Conservation (phyloP, 2,113 vertebrate species). For the Zosterops lateralis region DNA sequence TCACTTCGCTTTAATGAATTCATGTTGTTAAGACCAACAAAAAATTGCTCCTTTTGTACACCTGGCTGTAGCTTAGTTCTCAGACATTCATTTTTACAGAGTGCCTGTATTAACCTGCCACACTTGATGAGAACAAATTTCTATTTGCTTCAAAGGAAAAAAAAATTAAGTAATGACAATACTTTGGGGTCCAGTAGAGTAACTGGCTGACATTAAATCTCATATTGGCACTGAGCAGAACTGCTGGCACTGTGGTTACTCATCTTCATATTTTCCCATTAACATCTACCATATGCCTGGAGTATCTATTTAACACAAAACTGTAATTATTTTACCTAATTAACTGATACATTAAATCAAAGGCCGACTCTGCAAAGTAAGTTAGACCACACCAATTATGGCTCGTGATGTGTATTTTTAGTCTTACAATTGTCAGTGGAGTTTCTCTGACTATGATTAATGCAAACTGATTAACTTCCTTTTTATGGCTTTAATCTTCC, state of each 20-base stretch:
- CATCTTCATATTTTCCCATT: not conserved
- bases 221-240: not conserved
- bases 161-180: not conserved
- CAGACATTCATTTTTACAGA: not conserved
- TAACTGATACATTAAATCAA: slow-evolving; percentile 35
- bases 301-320: slow-evolving; percentile 25
- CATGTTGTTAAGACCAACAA: not conserved
- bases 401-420: not conserved
- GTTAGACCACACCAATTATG: not conserved
- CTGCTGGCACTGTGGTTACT: not conserved
- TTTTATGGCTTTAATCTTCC: slow-evolving; percentile 13
- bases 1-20: not conserved
- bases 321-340: slow-evolving; percentile 45
- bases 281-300: not conserved
- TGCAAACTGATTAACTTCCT: slow-evolving; percentile 20
- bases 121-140: not conserved
- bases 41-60: not conserved
- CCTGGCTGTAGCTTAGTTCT: not conserved
- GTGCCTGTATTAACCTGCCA: not conserved
- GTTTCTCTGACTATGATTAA: slow-evolving; percentile 12
- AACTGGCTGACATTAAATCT: not conserved
- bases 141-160: not conserved
- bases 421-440: slow-evolving; percentile 5
- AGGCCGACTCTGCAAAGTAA: not conserved
- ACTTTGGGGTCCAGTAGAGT: not conserved